Evolutionary conservation across 2,113 vertebrate genomes (phyloP), one percentile per base, ranked within the genome.

Genomic region (Halichoeres trimaculatus): DNA sequence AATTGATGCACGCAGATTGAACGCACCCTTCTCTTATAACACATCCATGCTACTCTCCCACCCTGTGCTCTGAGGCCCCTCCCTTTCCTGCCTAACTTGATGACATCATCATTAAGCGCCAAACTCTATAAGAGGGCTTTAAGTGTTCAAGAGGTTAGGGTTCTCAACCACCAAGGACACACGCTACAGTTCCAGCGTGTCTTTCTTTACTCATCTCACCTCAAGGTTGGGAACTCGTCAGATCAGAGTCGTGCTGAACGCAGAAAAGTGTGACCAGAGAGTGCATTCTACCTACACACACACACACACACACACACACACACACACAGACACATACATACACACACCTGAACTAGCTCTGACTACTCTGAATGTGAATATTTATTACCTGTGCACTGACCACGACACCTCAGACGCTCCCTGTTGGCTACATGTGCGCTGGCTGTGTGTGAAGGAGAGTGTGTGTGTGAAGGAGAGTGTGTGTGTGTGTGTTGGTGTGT

Each of bases 291-390:
- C 62, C 74, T 30, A 74, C 26, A 58, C 23, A 41, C 74, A 66
- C 54, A 60, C 56, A 57, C n/a, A 43, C 74, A 70, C 58, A 63
- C 64, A n/a, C n/a, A n/a, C n/a, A n/a, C n/a, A 74, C 26, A 58
- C 23, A 41, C 74, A 66, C 54, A 60, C 56, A 57, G n/a, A n/a
- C n/a, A n/a, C 70, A 70, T 14, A 16, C 13, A 74, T 13, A 58
- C n/a, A 43, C 74, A 70, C 58, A 63, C 64, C 71, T 78, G 51
- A 88, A 81, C 74, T 76, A 76, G 81, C 86, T 88, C 84, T 85
- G 84, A 87, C 76, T 83, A 73, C 83, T 89, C 86, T 87, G 86
- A 92, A 93, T 93, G 91, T 93, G 88, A 92, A 88, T 88, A 89
- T 86, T 89, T 92, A 86, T 92, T 88, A 84, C 80, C 86, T 85